Percentiles rank a stretch among this genome's conserved stretches.
These are phyloP conservation scores for Hypanus sabinus DNA, from an alignment of 2,113 vertebrate species.

Conservation along the genomic window DNA sequence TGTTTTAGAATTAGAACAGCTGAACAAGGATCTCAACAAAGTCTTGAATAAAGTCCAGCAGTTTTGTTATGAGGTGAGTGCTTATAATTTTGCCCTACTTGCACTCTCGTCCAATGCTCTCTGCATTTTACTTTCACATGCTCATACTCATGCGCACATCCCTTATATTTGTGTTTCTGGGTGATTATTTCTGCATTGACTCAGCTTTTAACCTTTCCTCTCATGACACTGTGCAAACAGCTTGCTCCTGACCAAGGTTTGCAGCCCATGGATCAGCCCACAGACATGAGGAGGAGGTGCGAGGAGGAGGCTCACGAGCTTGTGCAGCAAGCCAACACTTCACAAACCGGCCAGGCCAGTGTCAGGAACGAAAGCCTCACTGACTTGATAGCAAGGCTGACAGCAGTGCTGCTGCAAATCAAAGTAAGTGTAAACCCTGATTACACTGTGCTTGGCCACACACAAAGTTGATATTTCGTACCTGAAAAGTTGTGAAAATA, in stretches of 20 bases:
- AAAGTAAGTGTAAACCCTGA: conserved; percentile 61
- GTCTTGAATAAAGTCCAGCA: conserved; percentile 93
- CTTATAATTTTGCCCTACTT: conserved; percentile 7
- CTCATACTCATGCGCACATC: too few species aligned
- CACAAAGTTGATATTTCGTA: too few species aligned
- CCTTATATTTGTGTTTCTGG: too few species aligned
- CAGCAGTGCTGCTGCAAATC: conserved; percentile 89
- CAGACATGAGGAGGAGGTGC: conserved; percentile 77
- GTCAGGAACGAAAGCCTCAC: conserved; percentile 76
- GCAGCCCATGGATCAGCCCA: conserved; percentile 81
- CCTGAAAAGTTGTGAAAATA: too few species aligned
- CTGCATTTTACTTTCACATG: neutral
- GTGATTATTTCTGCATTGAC: too few species aligned
- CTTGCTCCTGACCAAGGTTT: conserved; percentile 91
- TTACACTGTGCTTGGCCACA: too few species aligned
- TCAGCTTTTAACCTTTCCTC: neutral
- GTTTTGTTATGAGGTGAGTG: conserved; percentile 83
- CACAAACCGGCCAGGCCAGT: conserved; percentile 67
- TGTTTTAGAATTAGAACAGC: conserved; percentile 86
- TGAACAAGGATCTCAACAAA: conserved; percentile 97
- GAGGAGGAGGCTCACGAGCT: conserved; percentile 90
- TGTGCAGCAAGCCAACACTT: conserved; percentile 67
- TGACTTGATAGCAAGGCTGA: conserved; percentile 82
- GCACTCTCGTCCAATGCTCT: neutral
- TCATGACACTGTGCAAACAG: conserved; percentile 49